Base-by-base conservation (phyloP, 2,113 vertebrate genomes). In the Syngnathus floridae region DNA sequence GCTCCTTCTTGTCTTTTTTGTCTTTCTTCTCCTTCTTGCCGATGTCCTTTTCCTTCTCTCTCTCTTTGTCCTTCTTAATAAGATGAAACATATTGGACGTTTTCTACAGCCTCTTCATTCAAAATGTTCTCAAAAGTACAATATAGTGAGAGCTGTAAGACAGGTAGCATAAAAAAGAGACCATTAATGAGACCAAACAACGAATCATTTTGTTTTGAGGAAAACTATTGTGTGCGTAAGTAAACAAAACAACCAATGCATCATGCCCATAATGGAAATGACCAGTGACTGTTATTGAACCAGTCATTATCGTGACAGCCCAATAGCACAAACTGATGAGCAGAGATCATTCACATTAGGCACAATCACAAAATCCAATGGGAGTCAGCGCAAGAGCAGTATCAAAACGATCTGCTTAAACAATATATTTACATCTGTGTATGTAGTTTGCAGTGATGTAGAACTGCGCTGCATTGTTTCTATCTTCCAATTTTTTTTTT, bases 41-140 rank as follows among this genome's bases (percentile, higher is more conserved):
- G 5, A 86, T 82, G 69, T 95, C 94, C 31, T 90, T 94, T 83
- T 90, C 88, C 69, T 92, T 92, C 63, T 95, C 93, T 79, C 95
- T 98, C 80, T 94, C 93, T 82, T 94, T 98, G 80, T 94, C 93
- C 82, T 94, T 95, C 80, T 96, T 99, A 64, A 95, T 99, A 66
- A 95, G 76, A 80, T 95, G 89, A 87, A 99, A 99, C 91, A 92
- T 92, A 64, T 10, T 88, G 62, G 12, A 38, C 4, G 21, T 36
- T 46, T 49, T 58, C 22, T 81, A 43, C 6, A 4, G 40, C 12
- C 59, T 41, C 21, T 13, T 43, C 6, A 7, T 13, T 26, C 14
- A n/a, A 72, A 21, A 26, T 40, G 22, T 40, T n/a, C 54, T 74
- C 62, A n/a, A 45, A n/a, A 16, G 46, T 9, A 4, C 12, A 14